Conservation (phyloP, 2,797 vertebrate species). For the Discoglossus pictus region DNA sequence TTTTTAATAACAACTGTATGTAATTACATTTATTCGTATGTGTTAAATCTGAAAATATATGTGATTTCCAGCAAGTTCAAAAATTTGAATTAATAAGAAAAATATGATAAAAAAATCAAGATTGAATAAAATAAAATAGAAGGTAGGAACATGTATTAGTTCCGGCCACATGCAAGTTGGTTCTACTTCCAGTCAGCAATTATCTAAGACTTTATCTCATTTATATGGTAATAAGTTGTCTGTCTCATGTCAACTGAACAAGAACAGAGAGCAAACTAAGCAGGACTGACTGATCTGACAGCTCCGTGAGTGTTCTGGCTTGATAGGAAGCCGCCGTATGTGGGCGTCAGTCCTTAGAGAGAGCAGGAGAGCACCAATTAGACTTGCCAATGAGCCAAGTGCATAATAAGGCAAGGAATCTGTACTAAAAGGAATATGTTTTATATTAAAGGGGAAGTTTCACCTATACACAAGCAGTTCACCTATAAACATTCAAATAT, state of each 20-base stretch:
- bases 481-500: too few relatives aligned
- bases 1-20: too few relatives aligned
- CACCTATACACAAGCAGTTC: constrained; percentile 6
- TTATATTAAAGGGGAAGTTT: too few relatives aligned
- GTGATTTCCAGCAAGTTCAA: too few relatives aligned
- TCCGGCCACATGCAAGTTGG: constrained; percentile 57
- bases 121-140: constrained; percentile 31
- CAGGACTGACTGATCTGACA: constrained; percentile 56
- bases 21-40: too few relatives aligned
- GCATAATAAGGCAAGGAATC: constrained; percentile 1
- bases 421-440: background rate
- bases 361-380: background rate
- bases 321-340: constrained; percentile 39
- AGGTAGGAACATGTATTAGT: constrained; percentile 50
- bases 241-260: constrained; percentile 56
- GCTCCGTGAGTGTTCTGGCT: background rate
- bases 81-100: too few relatives aligned
- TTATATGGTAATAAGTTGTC: constrained; percentile 76
- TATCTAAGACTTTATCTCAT: constrained; percentile 71
- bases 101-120: too few relatives aligned
- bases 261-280: constrained; percentile 56
- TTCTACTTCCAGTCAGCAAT: constrained; percentile 71
- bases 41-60: too few relatives aligned
- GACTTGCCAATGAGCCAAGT: constrained; percentile 51
- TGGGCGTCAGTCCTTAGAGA: constrained; percentile 40